Evolutionary conservation across 2,888 invertebrate species (phyloP).

Genomic region (Brachylomia viminalis): DNA sequence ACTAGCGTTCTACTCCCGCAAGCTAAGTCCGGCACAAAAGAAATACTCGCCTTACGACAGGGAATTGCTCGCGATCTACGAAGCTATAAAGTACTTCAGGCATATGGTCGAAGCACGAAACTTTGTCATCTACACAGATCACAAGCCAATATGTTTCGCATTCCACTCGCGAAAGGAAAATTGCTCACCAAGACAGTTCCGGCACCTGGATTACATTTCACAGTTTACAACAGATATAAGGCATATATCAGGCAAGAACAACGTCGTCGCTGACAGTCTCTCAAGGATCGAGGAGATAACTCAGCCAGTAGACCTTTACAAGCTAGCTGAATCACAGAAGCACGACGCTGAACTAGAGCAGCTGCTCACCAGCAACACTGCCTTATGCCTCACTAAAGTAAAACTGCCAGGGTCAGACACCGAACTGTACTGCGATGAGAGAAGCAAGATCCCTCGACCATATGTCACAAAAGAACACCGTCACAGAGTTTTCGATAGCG

Average conservation of each 20-base stretch:
- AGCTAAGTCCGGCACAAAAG: slow-evolving; percentile 1
- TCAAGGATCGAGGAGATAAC: too few species aligned
- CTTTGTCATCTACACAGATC: slow-evolving; percentile 1
- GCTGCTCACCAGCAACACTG: too few species aligned
- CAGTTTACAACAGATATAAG: not conserved
- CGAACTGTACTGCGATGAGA: too few species aligned
- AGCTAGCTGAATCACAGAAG: too few species aligned
- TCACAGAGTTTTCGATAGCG: too few species aligned
- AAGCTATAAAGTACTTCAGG: not conserved
- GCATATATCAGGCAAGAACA: not conserved
- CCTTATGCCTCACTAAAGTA: too few species aligned
- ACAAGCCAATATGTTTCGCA: not conserved
- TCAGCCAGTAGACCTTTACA: too few species aligned
- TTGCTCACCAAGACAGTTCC: not conserved
- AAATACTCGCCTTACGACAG: slow-evolving; percentile 1
- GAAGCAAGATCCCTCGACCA: too few species aligned
- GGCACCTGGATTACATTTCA: too few species aligned
- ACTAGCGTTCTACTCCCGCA: not conserved
- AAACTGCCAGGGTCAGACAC: too few species aligned
- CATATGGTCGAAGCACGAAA: slow-evolving; percentile 3
- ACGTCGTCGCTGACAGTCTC: not conserved
- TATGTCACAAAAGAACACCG: too few species aligned
- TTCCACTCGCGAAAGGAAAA: not conserved
- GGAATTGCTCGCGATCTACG: not conserved
- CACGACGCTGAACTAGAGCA: too few species aligned